Percentiles rank a stretch among this genome's conserved stretches.
Conservation (phyloP, 2,888 invertebrate species). For the Pedicia rivosa region DNA sequence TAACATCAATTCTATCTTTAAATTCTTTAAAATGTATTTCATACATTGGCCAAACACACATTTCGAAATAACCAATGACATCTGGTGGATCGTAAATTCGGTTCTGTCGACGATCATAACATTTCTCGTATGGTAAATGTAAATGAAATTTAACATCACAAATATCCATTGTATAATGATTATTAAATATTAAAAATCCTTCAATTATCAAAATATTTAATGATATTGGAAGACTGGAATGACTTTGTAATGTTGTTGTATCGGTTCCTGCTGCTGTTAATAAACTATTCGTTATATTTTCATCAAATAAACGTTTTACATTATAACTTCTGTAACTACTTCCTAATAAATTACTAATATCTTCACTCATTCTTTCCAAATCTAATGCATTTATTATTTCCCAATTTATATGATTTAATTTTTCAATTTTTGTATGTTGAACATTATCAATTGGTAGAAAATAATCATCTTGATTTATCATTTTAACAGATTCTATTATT, state of each 20-base stretch:
- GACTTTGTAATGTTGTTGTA: neutral
- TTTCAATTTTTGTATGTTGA: conserved; percentile 42
- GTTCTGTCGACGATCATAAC: conserved; percentile 40
- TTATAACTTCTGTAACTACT: conserved; percentile 1
- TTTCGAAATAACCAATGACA: conserved; percentile 72
- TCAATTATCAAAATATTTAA: conserved; percentile 49
- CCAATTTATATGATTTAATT: conserved; percentile 59
- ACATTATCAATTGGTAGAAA: conserved; percentile 50
- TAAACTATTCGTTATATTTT: neutral
- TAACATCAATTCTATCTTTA: conserved; percentile 24
- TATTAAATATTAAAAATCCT: conserved; percentile 61
- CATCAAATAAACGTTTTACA: neutral
- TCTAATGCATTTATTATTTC: conserved; percentile 56
- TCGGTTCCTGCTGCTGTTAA: conserved; percentile 4
- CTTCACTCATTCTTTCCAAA: conserved; percentile 50
- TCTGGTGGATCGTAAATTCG: conserved; percentile 77
- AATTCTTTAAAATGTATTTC: conserved; percentile 36
- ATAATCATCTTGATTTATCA: conserved; percentile 62
- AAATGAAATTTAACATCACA: conserved; percentile 62
- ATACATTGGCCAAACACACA: conserved; percentile 84
- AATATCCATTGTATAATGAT: conserved; percentile 44
- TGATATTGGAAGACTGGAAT: neutral
- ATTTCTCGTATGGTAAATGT: conserved; percentile 49
- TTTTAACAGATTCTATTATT: conserved; percentile 28
- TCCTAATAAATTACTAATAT: conserved; percentile 34